Percentiles rank a stretch among this genome's conserved stretches.
Conservation (phyloP, 1,140 invertebrate genomes). For the Idris sp. region DNA sequence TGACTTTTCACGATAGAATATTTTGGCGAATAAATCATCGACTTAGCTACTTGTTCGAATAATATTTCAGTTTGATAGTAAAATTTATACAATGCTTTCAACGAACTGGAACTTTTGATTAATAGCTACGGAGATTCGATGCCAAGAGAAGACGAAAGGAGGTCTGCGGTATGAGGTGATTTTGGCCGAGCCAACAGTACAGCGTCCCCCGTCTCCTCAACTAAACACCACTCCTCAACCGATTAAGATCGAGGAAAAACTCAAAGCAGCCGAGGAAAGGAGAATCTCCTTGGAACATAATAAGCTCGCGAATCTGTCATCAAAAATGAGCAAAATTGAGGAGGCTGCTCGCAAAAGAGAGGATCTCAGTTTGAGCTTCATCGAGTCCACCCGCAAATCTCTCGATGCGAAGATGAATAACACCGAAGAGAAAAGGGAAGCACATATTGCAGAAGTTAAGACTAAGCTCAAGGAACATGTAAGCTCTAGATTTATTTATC, state of each 20-base stretch:
- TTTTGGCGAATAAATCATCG: too few species aligned
- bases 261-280: conserved; percentile 93
- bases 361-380: conserved; percentile 90
- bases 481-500: conserved; percentile 65
- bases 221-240: conserved; percentile 74
- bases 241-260: conserved; percentile 92
- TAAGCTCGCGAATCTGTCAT: conserved; percentile 88
- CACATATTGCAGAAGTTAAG: conserved; percentile 90
- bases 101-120: conserved; percentile 1
- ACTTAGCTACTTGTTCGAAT: too few species aligned
- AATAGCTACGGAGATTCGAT: conserved; percentile 90
- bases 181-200: conserved; percentile 88
- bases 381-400: conserved; percentile 89
- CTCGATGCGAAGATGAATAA: conserved; percentile 93
- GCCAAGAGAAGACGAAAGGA: conserved; percentile 92
- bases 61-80: too few species aligned
- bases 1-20: too few species aligned
- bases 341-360: conserved; percentile 93
- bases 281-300: conserved; percentile 90
- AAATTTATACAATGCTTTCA: too few species aligned
- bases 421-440: conserved; percentile 91
- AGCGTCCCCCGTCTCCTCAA: conserved; percentile 82
- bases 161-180: conserved; percentile 96
- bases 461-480: conserved; percentile 90
- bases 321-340: conserved; percentile 90